Evolutionary conservation across 1,140 invertebrate species (phyloP).

Genomic region (Apis florea): DNA sequence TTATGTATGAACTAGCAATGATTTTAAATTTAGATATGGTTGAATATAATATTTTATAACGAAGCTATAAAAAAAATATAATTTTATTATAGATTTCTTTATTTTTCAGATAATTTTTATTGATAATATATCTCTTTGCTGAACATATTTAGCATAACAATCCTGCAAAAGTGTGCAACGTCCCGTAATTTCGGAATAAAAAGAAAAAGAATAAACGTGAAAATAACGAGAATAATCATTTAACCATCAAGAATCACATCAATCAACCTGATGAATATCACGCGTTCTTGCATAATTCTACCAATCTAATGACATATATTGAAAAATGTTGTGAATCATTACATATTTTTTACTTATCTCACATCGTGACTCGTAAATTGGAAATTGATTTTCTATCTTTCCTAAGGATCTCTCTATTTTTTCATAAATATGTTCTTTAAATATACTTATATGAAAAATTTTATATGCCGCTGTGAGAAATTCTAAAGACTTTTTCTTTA

Average conservation of each 20-base stretch:
- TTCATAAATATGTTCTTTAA: not conserved
- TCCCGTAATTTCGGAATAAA: no score
- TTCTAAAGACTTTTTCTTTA: not conserved
- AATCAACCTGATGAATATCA: not conserved
- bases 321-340: not conserved
- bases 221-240: not conserved
- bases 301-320: not conserved
- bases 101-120: no score
- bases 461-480: no score
- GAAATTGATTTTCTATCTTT: constrained; percentile 34
- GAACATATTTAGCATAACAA: no score
- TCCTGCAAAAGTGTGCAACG: no score
- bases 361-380: not conserved
- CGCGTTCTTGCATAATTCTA: not conserved
- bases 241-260: no score
- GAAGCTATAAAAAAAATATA: no score
- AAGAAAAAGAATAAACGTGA: not conserved
- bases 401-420: not conserved
- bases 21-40: no score
- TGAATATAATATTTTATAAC: no score
- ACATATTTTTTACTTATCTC: not conserved
- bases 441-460: not conserved
- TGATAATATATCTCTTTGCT: no score
- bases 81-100: no score
- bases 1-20: no score